Evolutionary conservation across 2,888 invertebrate genomes (phyloP).

Genomic region (Aspidiotus destructor): DNA sequence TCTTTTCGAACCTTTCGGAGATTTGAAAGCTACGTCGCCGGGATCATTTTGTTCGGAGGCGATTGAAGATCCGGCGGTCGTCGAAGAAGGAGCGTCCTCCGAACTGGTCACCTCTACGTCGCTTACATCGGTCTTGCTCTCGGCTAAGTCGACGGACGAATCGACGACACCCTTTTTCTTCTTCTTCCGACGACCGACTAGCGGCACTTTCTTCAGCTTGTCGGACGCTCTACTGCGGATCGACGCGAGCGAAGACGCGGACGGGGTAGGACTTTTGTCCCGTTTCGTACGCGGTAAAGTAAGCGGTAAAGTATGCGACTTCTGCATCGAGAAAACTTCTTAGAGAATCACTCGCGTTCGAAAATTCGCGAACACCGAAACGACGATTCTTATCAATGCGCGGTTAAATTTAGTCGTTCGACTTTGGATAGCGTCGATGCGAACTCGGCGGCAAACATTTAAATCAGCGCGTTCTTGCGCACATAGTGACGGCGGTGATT

Average conservation of each 20-base stretch:
- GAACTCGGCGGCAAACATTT: no score
- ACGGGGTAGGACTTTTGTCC: slow-evolving; percentile 17
- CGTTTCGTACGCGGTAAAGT: slow-evolving; percentile 16
- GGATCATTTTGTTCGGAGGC: background rate
- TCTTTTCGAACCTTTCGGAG: background rate
- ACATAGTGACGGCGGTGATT: no score
- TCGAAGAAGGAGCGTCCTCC: background rate
- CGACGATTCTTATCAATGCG: no score
- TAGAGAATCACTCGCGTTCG: background rate
- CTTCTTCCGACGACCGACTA: slow-evolving; percentile 7
- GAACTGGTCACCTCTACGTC: background rate
- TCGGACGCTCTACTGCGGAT: slow-evolving; percentile 5
- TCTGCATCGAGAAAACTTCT: slow-evolving; percentile 9
- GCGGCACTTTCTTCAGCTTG: slow-evolving; percentile 11
- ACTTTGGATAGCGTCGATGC: no score
- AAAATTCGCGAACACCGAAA: no score
- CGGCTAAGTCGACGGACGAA: background rate
- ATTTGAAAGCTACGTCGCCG: background rate
- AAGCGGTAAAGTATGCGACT: background rate
- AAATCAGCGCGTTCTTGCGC: no score
- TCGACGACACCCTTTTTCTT: background rate
- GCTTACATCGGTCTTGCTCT: slow-evolving; percentile 6
- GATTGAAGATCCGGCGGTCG: background rate
- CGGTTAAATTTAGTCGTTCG: no score
- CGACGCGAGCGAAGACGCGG: slow-evolving; percentile 18